Evolutionary conservation across 2,888 invertebrate genomes (phyloP), one percentile per base, ranked within the genome.

Genomic region (Plebejus argus): DNA sequence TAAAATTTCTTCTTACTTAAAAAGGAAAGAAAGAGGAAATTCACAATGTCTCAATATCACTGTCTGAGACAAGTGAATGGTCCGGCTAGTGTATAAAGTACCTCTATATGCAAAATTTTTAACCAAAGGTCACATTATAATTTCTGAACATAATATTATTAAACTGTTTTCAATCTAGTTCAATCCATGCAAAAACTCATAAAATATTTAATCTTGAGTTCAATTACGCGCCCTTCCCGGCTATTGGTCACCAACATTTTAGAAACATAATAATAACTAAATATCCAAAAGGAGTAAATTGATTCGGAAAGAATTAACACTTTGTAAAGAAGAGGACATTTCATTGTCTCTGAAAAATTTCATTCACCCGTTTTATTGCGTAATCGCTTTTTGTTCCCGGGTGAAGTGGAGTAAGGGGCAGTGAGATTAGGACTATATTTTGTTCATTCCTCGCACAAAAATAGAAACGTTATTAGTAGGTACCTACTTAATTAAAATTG

Each of bases 331-430:
- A 66, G 23, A 23, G 12, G 61, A 23, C 23, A 28, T 28, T 66
- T 66, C 66, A 28, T 66, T 66, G 66, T 33, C 66, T 66, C 12
- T 66, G 28, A 66, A 66, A 66, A 66, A 66, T 66, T 66, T 66
- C 66, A 66, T 61, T 61, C 23, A 23, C 20, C 23, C 61, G 10
- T 66, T 66, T 66, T 23, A 66, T 28, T 66, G 28, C 66, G 66
- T 66, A 66, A 66, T 66, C 28, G 8, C 15, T 66, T 66, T 66
- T 28, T 20, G 20, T 28, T 5, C 12, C 23, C 23, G 61, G 23
- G 28, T 18, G 18, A 66, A 66, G 66, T 66, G 18, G n/a, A 58
- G 66, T 66, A 28, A 66, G 66, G 28, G 23, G 61, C 10, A 23
- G 15, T 10, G 28, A 66, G 15, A 66, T 28, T 66, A 66, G 28